A percentile compares a stretch with the other conserved stretches of the same genome.
Conservation (phyloP, 2,888 invertebrate genomes). For the Rhagonycha lutea region DNA sequence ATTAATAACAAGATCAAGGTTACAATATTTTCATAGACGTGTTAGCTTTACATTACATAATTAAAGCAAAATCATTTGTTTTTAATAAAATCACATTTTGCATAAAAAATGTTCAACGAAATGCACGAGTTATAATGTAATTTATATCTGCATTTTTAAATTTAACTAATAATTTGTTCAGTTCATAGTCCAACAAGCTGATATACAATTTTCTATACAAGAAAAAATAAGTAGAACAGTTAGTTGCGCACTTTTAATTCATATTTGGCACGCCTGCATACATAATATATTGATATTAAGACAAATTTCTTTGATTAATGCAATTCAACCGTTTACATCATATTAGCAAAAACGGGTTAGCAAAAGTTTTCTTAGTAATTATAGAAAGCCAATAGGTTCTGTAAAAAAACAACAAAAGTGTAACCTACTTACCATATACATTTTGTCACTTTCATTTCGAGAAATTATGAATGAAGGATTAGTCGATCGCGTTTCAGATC, state of each 20-base stretch:
- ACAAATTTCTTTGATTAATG: constrained; percentile 3
- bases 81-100: constrained; percentile 16
- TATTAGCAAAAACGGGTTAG: constrained; percentile 3
- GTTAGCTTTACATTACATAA: constrained; percentile 10
- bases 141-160: constrained; percentile 9
- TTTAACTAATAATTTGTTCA: constrained; percentile 13
- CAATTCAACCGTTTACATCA: constrained; percentile 2
- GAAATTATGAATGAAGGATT: neutral
- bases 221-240: constrained; percentile 17
- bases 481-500: neutral
- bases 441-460: constrained; percentile 2
- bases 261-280: neutral
- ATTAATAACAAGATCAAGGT: constrained; percentile 19
- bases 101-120: constrained; percentile 8
- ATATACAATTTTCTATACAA: constrained; percentile 4
- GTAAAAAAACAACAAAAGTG: constrained; percentile 1
- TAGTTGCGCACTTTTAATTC: constrained; percentile 11
- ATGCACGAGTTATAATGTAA: constrained; percentile 9
- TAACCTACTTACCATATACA: neutral
- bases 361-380: constrained; percentile 4
- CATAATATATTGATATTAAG: neutral
- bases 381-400: constrained; percentile 2
- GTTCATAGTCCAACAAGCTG: constrained; percentile 4
- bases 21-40: constrained; percentile 2
- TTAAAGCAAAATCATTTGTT: constrained; percentile 17